Base-by-base conservation (phyloP, 1,140 invertebrate genomes). In the Bombus sylvicola region DNA sequence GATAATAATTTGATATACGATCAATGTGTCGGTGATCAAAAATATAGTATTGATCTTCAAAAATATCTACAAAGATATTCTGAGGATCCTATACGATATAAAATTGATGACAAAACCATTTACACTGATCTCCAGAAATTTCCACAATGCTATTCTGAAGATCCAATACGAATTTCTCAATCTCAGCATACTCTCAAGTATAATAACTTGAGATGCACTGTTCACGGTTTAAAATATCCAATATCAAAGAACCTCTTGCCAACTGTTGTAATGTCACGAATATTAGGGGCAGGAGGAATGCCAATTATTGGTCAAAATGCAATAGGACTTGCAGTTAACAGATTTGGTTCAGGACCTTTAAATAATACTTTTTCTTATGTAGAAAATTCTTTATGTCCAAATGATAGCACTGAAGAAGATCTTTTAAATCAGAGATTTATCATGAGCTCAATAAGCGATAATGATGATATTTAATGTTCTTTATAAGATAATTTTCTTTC, bases 251-350 rank as follows among this genome's bases (percentile, higher is more conserved):
- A 89, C 74, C 87, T 91, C 53, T 85, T 93, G 59, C 91, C 92
- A 71, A 85, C 87, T 12, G 76, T 85, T 37, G 83, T 85, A 47
- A 85, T 85, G 83, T 80, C 83, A 25, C 89, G 93, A 69, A 93
- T 94, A 78, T 89, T 94, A 53, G 91, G 92, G 9, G 88, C 89
- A 15, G 91, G 92, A 43, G 93, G 92, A 34, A 92, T 95, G 72
- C 94, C 95, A 12, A 94, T 95, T 86, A 93, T 95, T 41, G 93
- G 93, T 12, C 94, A 94, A 66, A 91, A 92, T 3, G 94, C 94
- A 5, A 92, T 95, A 47, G 94, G 93, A 3, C 89, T 95, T 53
- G 92, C 94, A 12, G 92, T 94, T 37, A 95, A 94, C 72, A 94
- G 93, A 89, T 95, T 95, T 66, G 93, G 93, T 74, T 93, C 94